Conservation (phyloP, 1,140 invertebrate genomes). For the Drosophila triauraria region DNA sequence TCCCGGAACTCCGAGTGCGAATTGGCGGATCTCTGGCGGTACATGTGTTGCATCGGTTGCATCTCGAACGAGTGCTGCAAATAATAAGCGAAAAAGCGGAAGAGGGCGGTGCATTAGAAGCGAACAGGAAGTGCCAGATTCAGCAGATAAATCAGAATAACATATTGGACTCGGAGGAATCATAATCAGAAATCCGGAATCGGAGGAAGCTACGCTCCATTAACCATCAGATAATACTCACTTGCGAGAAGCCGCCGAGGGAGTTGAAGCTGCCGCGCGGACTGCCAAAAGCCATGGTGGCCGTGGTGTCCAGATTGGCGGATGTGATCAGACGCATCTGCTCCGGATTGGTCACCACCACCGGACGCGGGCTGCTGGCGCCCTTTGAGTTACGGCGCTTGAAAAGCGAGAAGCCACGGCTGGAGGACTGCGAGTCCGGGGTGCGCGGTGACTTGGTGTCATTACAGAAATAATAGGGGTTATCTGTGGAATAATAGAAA, state of each 20-base stretch:
- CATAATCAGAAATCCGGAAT: slow-evolving; percentile 20
- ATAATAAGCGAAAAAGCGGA: slow-evolving; percentile 27
- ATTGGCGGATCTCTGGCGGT: slow-evolving; percentile 75
- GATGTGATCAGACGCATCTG: slow-evolving; percentile 83
- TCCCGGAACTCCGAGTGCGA: slow-evolving; percentile 83
- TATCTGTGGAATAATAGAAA: slow-evolving; percentile 51
- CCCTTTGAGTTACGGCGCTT: slow-evolving; percentile 82
- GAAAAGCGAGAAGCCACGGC: slow-evolving; percentile 77
- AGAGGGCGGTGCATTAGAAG: slow-evolving; percentile 45
- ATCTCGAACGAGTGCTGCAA: slow-evolving; percentile 81
- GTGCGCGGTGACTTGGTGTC: slow-evolving; percentile 82
- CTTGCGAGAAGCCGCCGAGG: slow-evolving; percentile 76
- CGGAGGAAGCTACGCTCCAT: slow-evolving; percentile 9
- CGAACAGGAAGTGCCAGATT: slow-evolving; percentile 62
- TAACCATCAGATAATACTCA: slow-evolving; percentile 47
- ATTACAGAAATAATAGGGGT: slow-evolving; percentile 84
- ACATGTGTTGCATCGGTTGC: slow-evolving; percentile 73
- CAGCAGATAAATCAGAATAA: slow-evolving; percentile 54
- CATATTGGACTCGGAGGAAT: slow-evolving; percentile 16
- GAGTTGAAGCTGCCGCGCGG: slow-evolving; percentile 83
- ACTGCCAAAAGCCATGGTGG: slow-evolving; percentile 77
- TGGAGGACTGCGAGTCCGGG: slow-evolving; percentile 78
- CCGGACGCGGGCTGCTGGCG: slow-evolving; percentile 72
- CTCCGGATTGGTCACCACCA: slow-evolving; percentile 62
- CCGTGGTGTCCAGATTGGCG: slow-evolving; percentile 79